phyloP scores from a whole-genome alignment of 2,113 vertebrate species.

The Eupsittula cactorum region DNA sequence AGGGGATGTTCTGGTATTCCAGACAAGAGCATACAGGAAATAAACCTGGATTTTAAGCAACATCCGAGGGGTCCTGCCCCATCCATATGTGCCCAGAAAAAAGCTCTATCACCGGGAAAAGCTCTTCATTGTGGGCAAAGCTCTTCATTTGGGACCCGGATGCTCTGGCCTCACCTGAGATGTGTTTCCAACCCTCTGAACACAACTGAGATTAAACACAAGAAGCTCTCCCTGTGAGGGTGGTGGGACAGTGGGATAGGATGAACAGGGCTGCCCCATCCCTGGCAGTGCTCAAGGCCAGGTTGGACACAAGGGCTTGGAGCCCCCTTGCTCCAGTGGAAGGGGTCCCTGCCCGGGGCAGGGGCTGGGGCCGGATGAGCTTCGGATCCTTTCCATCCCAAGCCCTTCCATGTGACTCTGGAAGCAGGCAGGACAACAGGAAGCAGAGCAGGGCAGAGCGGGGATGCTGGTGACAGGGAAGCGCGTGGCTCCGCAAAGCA shows the following conservation, averaged over 20 bases:
- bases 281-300: too few relatives aligned
- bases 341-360: too few relatives aligned
- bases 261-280: not conserved
- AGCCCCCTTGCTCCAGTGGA: too few relatives aligned
- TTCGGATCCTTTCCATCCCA: not conserved
- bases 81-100: fast-evolving
- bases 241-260: not conserved
- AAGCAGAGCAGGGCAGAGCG: not conserved
- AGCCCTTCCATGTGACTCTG: not conserved
- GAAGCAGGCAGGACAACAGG: not conserved
- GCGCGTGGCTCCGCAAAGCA: not conserved
- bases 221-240: too few relatives aligned
- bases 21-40: fast-evolving
- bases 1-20: fast-evolving
- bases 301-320: too few relatives aligned
- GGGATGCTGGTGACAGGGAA: too few relatives aligned
- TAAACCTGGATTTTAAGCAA: not conserved
- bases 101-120: not conserved
- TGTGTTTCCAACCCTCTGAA: not conserved
- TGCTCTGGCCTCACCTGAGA: not conserved
- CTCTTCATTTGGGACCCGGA: fast-evolving
- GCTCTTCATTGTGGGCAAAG: not conserved
- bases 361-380: not conserved
- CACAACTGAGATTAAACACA: too few relatives aligned
- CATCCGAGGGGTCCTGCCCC: not conserved